Percentiles rank a stretch among this genome's conserved stretches.
These are phyloP conservation scores for Platycheirus rosarum DNA, from an alignment of 2,888 invertebrate genomes.

Conservation along the genomic window DNA sequence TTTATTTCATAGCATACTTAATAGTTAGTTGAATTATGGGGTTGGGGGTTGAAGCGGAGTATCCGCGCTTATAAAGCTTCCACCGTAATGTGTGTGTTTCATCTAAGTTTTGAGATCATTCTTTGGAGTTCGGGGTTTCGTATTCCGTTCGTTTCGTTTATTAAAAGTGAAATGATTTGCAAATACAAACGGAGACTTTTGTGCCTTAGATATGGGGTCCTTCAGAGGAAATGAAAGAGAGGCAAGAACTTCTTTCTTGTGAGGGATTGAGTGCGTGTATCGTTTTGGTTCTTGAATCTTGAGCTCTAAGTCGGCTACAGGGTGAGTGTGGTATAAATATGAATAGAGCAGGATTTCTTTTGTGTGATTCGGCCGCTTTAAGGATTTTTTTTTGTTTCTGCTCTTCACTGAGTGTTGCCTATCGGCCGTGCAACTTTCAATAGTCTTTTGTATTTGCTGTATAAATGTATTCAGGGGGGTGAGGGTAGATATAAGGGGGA, in stretches of 20 bases:
- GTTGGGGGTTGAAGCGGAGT: slow-evolving; percentile 36
- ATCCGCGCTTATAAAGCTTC: slow-evolving; percentile 30
- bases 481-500: slow-evolving; percentile 6
- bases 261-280: slow-evolving; percentile 55
- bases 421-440: slow-evolving; percentile 71
- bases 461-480: background rate
- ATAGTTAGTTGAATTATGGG: slow-evolving; percentile 63
- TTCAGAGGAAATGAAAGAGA: slow-evolving; percentile 7
- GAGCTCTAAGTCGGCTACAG: slow-evolving; percentile 50
- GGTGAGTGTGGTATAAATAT: slow-evolving; percentile 38
- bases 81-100: slow-evolving; percentile 21
- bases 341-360: slow-evolving; percentile 63
- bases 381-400: slow-evolving; percentile 48
- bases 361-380: slow-evolving; percentile 59
- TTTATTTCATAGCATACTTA: slow-evolving; percentile 67
- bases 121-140: slow-evolving; percentile 24
- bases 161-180: slow-evolving; percentile 74
- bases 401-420: slow-evolving; percentile 60
- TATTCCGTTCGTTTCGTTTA: slow-evolving; percentile 25
- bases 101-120: slow-evolving; percentile 56
- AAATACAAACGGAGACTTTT: slow-evolving; percentile 58
- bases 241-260: slow-evolving; percentile 24
- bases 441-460: slow-evolving; percentile 60
- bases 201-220: slow-evolving; percentile 39
- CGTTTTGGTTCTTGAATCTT: slow-evolving; percentile 62